phyloP scores from a whole-genome alignment of 2,888 invertebrate genomes.

The Drosophila phalerata region DNA sequence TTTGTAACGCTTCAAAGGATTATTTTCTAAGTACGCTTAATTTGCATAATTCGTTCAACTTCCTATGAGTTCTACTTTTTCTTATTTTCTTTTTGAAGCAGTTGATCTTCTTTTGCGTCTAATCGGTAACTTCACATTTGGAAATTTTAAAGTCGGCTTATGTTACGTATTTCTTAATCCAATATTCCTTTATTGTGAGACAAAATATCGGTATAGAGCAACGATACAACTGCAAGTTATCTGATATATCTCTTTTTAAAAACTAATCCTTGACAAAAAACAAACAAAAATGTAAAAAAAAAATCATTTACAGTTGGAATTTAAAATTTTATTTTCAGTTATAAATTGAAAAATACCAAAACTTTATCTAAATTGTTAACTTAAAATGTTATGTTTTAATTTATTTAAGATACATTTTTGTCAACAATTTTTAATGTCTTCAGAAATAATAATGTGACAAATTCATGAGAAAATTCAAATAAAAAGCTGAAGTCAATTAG shows the following conservation, averaged over 20 bases:
- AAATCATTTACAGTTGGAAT: too few species aligned
- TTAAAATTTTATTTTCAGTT: background rate
- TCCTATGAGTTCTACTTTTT: background rate
- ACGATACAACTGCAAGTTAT: too few species aligned
- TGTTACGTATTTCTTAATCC: background rate
- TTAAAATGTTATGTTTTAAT: background rate
- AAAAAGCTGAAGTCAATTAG: background rate
- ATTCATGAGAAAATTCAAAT: too few species aligned
- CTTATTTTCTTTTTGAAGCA: background rate
- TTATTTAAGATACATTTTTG: background rate
- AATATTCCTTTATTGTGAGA: too few species aligned
- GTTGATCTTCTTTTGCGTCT: background rate
- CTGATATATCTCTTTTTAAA: too few species aligned
- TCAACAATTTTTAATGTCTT: background rate
- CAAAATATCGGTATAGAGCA: too few species aligned
- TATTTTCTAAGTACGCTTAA: conserved; percentile 25
- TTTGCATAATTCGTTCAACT: conserved; percentile 36
- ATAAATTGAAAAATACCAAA: background rate
- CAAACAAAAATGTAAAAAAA: too few species aligned
- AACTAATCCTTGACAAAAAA: too few species aligned
- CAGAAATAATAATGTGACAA: background rate
- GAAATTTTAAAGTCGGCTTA: background rate
- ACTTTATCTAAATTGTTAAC: background rate
- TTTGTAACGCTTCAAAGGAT: conserved; percentile 37
- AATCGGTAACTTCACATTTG: background rate